Evolutionary conservation across 2,888 invertebrate species (phyloP), one percentile per base, ranked within the genome.

Genomic region (Drosophila nigricruria): DNA sequence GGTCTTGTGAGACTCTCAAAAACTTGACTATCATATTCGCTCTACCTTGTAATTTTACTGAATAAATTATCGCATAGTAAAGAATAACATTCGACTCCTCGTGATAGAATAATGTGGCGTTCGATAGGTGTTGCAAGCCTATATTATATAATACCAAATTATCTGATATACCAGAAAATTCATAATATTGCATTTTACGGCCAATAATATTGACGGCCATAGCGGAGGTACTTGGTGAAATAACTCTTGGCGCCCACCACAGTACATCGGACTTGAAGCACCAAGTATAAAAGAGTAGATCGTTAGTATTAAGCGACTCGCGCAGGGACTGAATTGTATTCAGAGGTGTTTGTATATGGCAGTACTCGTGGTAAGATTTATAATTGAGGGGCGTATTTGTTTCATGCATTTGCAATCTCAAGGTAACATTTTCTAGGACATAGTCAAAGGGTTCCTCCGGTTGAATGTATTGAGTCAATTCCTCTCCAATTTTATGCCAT

Each of bases 241-340:
- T 49, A 20, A n/a, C 5, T 9, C 54, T 60, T 12, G 78, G 72
- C 14, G 42, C 58, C 77, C 77, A 77, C 77, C 78, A 77, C 9
- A 64, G 63, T 18, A 72, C 10, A 23, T 75, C 66, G 0, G 10
- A 8, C 10, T 47, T 34, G 23, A 78, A 63, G 18, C 71, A 78
- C 73, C 70, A 68, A 0, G 52, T 25, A 9, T 71, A 54, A 1
- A 78, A 1, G 3, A 78, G 18, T 9, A 78, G 14, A 20, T 40
- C 4, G 0, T 66, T 61, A 4, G 52, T 36, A 3, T 38, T 12
- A 4, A 54, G 43, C 9, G 36, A 20, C 16, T 38, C 9, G 0
- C 52, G 52, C 9, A 66, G 32, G 5, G 6, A n/a, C 1, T 16
- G 9, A 14, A 65, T 53, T 20, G 64, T 20, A 12, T 3, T 0